Evolutionary conservation across 2,113 vertebrate genomes (phyloP).

Genomic region (Plotosus lineatus): DNA sequence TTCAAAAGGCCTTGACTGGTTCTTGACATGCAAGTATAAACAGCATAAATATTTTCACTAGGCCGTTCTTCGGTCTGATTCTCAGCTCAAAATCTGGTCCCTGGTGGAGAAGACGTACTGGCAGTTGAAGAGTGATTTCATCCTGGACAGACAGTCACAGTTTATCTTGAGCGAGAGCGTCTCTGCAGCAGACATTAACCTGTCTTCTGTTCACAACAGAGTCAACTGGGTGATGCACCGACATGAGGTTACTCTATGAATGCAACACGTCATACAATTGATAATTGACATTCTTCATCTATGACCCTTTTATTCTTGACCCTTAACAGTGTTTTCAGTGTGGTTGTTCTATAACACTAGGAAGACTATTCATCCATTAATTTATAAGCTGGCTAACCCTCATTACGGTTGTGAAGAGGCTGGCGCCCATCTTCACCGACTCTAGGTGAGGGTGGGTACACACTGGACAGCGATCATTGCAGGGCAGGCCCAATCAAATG

Average conservation of each 20-base stretch:
- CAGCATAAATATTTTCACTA: constrained; percentile 33
- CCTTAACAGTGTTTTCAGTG: background rate
- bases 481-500: too few species aligned
- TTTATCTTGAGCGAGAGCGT: background rate
- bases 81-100: background rate
- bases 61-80: constrained; percentile 21
- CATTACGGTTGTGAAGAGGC: too few species aligned
- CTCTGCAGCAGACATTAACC: background rate
- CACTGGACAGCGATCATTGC: too few species aligned
- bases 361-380: too few species aligned
- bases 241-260: background rate
- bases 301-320: background rate
- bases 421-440: too few species aligned
- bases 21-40: constrained; percentile 25
- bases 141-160: too few species aligned
- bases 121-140: background rate
- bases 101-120: background rate
- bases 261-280: background rate
- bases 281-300: background rate
- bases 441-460: too few species aligned
- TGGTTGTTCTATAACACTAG: background rate
- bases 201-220: background rate
- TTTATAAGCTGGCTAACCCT: too few species aligned
- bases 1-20: constrained; percentile 1
- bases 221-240: background rate